Evolutionary conservation across 2,888 invertebrate genomes (phyloP).

Genomic region (Dicyrtoma fusca): DNA sequence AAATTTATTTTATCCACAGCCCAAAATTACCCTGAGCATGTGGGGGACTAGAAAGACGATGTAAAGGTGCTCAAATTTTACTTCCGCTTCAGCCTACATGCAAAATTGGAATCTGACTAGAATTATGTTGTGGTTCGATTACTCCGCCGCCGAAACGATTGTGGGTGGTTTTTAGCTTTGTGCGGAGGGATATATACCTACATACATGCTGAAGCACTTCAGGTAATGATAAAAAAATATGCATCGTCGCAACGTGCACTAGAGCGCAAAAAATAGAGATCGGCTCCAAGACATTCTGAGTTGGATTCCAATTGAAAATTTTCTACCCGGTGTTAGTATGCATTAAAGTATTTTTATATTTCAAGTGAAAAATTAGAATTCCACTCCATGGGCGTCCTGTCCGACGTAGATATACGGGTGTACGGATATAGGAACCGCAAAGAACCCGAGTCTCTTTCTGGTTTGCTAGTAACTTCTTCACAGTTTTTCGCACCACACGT

Average conservation of each 20-base stretch:
- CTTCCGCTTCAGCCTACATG: conserved; percentile 18
- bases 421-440: background rate
- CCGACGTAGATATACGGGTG: conserved; percentile 9
- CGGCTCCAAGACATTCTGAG: conserved; percentile 9
- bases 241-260: no score
- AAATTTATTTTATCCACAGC: no score
- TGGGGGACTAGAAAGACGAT: no score
- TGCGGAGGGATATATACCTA: no score
- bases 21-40: no score
- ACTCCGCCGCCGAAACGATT: no score
- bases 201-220: background rate
- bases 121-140: background rate
- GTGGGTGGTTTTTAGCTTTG: background rate
- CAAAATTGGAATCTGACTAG: no score
- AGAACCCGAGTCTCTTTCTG: no score
- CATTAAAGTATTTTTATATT: conserved; percentile 12
- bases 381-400: conserved; percentile 14
- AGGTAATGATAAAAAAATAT: background rate
- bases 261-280: background rate
- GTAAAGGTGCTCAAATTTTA: conserved; percentile 7
- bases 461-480: no score
- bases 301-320: background rate
- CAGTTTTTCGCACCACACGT: background rate
- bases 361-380: conserved; percentile 34
- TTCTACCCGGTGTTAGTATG: conserved; percentile 2